Conservation (phyloP, 2,888 invertebrate species). For the Agriopis leucophaearia region DNA sequence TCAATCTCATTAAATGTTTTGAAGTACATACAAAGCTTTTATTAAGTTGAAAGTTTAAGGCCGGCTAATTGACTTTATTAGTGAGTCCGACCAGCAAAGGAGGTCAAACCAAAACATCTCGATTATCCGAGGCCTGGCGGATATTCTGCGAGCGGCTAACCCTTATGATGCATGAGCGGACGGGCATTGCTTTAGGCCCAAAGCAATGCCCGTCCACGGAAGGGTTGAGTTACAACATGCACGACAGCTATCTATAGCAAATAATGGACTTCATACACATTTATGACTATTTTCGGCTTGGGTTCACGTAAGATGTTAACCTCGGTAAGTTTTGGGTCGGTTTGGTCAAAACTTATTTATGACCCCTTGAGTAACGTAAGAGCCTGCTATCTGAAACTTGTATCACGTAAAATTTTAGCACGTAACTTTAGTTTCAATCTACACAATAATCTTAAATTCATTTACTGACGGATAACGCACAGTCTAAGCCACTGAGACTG, state of each 20-base stretch:
- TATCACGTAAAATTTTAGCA: slow-evolving; percentile 4
- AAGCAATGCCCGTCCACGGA: no score
- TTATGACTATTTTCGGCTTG: slow-evolving; percentile 35
- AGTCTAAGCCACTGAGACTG: no score
- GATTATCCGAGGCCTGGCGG: slow-evolving; percentile 40
- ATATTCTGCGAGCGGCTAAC: slow-evolving; percentile 44
- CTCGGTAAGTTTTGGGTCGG: slow-evolving; percentile 35
- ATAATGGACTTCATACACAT: slow-evolving; percentile 38
- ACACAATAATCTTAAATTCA: no score
- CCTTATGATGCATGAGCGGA: slow-evolving; percentile 47
- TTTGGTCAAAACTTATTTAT: slow-evolving; percentile 33
- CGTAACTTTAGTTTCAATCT: background rate
- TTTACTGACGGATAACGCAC: no score
- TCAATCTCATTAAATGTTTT: slow-evolving; percentile 33
- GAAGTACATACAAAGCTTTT: slow-evolving; percentile 30
- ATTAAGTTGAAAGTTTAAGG: slow-evolving; percentile 32
- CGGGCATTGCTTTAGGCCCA: slow-evolving; percentile 36
- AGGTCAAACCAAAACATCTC: slow-evolving; percentile 45
- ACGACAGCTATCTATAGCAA: slow-evolving; percentile 40
- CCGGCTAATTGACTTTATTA: slow-evolving; percentile 36
- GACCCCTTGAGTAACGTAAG: slow-evolving; percentile 20
- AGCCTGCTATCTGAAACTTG: slow-evolving; percentile 2
- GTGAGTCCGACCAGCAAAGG: slow-evolving; percentile 33
- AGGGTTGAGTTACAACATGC: slow-evolving; percentile 41
- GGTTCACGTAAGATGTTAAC: slow-evolving; percentile 26